A percentile compares a stretch with the other conserved stretches of the same genome.
phyloP scores from a whole-genome alignment of 2,888 invertebrate species.

The Athetis lepigone region DNA sequence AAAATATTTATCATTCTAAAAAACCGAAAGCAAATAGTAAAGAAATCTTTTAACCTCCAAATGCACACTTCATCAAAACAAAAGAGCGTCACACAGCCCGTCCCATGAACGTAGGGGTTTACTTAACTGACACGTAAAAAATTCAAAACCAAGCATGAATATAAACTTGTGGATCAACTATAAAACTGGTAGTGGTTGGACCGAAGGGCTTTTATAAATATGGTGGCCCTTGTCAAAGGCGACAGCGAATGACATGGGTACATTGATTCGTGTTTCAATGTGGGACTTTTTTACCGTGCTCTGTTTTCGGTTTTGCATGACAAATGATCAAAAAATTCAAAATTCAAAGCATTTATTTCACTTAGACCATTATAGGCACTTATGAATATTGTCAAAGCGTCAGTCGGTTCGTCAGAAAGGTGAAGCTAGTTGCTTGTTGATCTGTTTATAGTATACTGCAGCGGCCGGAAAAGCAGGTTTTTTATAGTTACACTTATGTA shows the following conservation, averaged over 20 bases:
- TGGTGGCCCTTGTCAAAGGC: slow-evolving; percentile 62
- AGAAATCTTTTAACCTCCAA: slow-evolving; percentile 49
- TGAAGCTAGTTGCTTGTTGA: too few relatives aligned
- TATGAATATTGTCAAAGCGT: too few relatives aligned
- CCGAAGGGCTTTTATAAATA: slow-evolving; percentile 72
- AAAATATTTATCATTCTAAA: slow-evolving; percentile 5
- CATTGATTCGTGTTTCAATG: slow-evolving; percentile 57
- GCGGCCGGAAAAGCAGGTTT: too few relatives aligned
- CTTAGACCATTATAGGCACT: too few relatives aligned
- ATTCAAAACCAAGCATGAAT: slow-evolving; percentile 83
- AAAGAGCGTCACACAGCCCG: slow-evolving; percentile 28
- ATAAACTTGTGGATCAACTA: slow-evolving; percentile 76
- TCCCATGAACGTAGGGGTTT: slow-evolving; percentile 62
- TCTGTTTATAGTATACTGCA: too few relatives aligned
- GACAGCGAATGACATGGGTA: slow-evolving; percentile 64
- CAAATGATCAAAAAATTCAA: not conserved
- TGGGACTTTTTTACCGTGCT: slow-evolving; percentile 48
- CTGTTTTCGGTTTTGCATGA: slow-evolving; percentile 16
- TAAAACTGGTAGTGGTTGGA: slow-evolving; percentile 73
- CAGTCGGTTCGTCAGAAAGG: too few relatives aligned
- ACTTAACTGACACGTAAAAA: slow-evolving; percentile 77
- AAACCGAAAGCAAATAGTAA: slow-evolving; percentile 5
- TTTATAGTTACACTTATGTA: too few relatives aligned
- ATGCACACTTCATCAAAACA: slow-evolving; percentile 52
- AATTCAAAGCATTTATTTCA: too few relatives aligned